These are phyloP conservation scores for Oryzias sinensis DNA, from an alignment of 2,797 vertebrate species.

Conservation along the genomic window DNA sequence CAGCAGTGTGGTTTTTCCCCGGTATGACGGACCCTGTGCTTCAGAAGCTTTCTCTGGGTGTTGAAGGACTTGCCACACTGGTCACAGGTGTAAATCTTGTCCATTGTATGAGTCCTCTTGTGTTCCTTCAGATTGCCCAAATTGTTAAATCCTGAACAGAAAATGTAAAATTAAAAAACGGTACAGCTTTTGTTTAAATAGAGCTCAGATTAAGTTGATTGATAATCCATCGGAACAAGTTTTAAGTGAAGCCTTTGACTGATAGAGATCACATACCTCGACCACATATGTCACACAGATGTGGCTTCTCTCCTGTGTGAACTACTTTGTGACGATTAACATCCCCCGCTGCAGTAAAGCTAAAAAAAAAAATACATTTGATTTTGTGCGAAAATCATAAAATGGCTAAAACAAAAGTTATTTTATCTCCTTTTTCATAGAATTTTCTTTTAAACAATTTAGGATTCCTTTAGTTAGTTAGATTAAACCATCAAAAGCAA, in stretches of 20 bases:
- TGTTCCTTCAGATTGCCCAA: slow-evolving; percentile 98
- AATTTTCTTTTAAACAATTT: no score
- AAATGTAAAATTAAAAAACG: slow-evolving; percentile 4
- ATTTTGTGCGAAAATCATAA: background rate
- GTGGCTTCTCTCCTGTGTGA: slow-evolving; percentile 94
- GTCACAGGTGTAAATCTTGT: slow-evolving; percentile 93
- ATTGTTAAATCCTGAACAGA: slow-evolving; percentile 89
- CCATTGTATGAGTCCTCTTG: slow-evolving; percentile 91
- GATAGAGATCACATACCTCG: slow-evolving; percentile 77
- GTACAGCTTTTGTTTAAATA: background rate
- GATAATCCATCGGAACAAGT: no score
- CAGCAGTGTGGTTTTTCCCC: slow-evolving; percentile 93
- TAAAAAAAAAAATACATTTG: slow-evolving; percentile 40
- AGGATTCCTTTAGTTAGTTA: no score
- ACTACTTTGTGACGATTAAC: slow-evolving; percentile 96
- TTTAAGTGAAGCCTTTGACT: background rate
- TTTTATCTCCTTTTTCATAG: background rate
- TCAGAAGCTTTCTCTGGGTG: slow-evolving; percentile 92
- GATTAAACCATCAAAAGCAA: no score
- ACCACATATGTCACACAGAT: slow-evolving; percentile 95
- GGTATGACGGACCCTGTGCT: slow-evolving; percentile 88
- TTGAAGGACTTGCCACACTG: slow-evolving; percentile 97
- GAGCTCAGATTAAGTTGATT: background rate
- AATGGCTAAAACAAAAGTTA: background rate
- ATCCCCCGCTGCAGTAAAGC: slow-evolving; percentile 95